Base-by-base conservation (phyloP, 2,113 vertebrate genomes). In the Coptodon bakossiorum region DNA sequence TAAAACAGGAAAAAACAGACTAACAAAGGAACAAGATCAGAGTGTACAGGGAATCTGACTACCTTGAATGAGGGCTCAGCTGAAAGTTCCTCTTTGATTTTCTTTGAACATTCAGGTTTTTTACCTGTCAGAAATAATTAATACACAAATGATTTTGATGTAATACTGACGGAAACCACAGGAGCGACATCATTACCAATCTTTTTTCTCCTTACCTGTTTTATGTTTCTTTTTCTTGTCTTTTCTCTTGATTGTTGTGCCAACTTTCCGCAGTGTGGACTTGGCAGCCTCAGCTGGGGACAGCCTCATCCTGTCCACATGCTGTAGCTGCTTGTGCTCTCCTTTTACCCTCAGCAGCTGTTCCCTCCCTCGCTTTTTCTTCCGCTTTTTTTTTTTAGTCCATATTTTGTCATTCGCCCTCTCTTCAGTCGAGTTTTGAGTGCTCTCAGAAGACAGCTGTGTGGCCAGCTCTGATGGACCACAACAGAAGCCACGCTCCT, bases 41-140 rank as follows among this genome's bases (percentile, higher is more conserved):
- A 14, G 14, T 11, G 7, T 10, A 34, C 48, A 57, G 71, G 10
- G 29, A 84, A 9, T 82, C 56, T 19, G 45, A 63, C 59, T 97
- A 98, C 98, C 97, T 98, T 97, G 96, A 99, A 99, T 86, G 97
- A 96, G 91, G 98, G 97, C 88, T 97, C 93, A 87, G 93, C 34
- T 84, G 96, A 89, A 79, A 94, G 90, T 83, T 97, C 97, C 82
- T 93, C 93, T 95, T 97, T 97, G 87, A 93, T 95, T 95, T 97
- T 97, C 96, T 97, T 98, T 92, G 94, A 95, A 53, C 95, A 95
- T 83, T 98, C 81, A 27, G 96, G 93, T 91, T 97, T 97, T 96
- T 97, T 98, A 90, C 97, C 98, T 99, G 96, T 83, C 61, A 88
- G 90, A 5, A 80, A 71, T 50, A 34, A 50, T 22, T 29, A 29